phyloP scores from a whole-genome alignment of 2,113 vertebrate species.

The Myrmecophaga tridactyla region DNA sequence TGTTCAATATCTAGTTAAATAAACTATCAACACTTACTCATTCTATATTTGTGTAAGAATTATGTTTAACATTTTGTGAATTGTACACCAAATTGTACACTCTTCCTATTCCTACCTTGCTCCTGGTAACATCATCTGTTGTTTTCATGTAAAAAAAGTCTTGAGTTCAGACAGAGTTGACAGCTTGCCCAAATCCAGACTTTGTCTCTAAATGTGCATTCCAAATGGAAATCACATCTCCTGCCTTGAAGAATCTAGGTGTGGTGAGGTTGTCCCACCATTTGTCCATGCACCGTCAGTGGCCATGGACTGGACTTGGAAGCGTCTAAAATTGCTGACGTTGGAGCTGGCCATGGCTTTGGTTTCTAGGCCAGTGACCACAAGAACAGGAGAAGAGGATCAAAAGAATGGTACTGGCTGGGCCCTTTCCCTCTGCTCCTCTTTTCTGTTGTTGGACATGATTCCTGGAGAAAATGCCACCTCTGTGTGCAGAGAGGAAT shows the following conservation, averaged over 20 bases:
- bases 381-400: not conserved
- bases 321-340: not conserved
- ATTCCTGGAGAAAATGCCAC: not conserved
- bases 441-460: not conserved
- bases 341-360: not conserved
- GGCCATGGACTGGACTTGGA: not conserved
- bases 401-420: fast-evolving
- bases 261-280: fast-evolving
- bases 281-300: fast-evolving
- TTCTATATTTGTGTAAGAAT: not conserved
- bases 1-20: too few relatives aligned
- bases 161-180: not conserved
- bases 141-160: not conserved
- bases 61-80: not conserved
- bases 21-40: not conserved
- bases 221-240: not conserved
- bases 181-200: not conserved
- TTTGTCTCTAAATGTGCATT: not conserved
- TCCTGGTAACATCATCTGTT: not conserved
- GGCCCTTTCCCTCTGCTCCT: not conserved
- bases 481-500: not conserved
- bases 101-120: not conserved
- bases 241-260: not conserved
- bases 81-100: fast-evolving
- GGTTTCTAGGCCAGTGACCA: not conserved